These are phyloP conservation scores for Blastobasis lacticolella DNA, from an alignment of 2,888 invertebrate genomes.

Conservation along the genomic window DNA sequence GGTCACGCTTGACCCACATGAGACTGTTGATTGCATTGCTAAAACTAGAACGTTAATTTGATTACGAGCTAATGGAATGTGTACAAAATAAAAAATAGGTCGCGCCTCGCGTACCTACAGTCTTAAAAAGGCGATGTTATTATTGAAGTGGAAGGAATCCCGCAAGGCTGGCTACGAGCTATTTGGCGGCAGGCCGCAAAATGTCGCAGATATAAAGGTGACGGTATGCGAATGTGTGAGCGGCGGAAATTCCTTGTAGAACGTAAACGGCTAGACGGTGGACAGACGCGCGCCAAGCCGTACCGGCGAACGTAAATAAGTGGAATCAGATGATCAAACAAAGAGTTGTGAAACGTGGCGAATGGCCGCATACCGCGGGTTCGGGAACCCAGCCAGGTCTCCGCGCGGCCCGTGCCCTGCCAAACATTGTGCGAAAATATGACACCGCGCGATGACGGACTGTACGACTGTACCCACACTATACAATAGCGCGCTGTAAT, in stretches of 20 bases:
- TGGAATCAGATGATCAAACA: conserved; percentile 53
- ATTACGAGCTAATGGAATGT: background rate
- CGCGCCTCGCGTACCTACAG: no score
- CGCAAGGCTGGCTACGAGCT: conserved; percentile 4
- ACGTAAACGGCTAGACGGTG: conserved; percentile 63
- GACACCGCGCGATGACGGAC: conserved; percentile 26
- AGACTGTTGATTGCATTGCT: no score
- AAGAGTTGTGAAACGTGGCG: conserved; percentile 62
- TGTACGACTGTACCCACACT: no score
- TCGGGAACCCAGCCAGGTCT: conserved; percentile 64
- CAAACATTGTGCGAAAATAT: conserved; percentile 40
- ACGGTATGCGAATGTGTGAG: conserved; percentile 51
- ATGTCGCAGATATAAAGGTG: conserved; percentile 50
- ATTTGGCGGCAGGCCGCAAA: conserved; percentile 41
- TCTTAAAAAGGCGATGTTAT: conserved; percentile 1
- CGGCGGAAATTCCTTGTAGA: conserved; percentile 57
- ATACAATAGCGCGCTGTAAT: no score
- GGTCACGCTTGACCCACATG: conserved; percentile 3
- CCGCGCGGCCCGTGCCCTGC: conserved; percentile 37
- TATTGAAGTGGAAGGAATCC: conserved; percentile 7
- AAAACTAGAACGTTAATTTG: background rate
- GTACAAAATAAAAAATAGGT: no score
- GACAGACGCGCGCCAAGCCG: conserved; percentile 55
- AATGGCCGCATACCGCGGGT: conserved; percentile 48
- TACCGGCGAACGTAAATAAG: conserved; percentile 44